A percentile compares a stretch with the other conserved stretches of the same genome.
Evolutionary conservation across 2,888 invertebrate species (phyloP).

Genomic region (Limenitis camilla): DNA sequence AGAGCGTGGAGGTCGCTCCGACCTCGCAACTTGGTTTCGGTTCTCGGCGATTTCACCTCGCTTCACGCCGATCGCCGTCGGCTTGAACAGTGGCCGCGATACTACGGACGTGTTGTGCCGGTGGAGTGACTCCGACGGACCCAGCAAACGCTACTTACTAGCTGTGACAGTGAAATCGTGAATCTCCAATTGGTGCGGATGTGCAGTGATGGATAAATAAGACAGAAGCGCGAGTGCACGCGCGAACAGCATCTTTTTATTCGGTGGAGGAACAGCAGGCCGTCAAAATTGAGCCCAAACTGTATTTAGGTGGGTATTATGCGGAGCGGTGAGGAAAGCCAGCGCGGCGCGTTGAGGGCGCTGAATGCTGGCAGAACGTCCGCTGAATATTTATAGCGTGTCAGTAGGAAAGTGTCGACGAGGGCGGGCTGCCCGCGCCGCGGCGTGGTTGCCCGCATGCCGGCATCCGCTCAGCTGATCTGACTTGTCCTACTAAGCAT

Average conservation of each 20-base stretch:
- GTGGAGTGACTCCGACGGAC: constrained; percentile 57
- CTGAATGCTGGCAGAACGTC: constrained; percentile 39
- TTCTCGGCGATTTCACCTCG: constrained; percentile 49
- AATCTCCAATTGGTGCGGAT: constrained; percentile 66
- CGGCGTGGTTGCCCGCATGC: constrained; percentile 25
- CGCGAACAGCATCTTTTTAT: constrained; percentile 48
- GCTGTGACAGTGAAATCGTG: constrained; percentile 73
- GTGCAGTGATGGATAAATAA: constrained; percentile 73
- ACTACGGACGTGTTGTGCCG: constrained; percentile 32
- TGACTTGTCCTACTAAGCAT: constrained; percentile 40
- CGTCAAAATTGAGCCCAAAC: constrained; percentile 74
- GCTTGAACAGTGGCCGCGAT: constrained; percentile 44
- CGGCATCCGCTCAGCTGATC: constrained; percentile 53
- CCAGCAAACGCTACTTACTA: constrained; percentile 57
- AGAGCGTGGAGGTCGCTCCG: constrained; percentile 62
- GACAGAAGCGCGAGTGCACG: constrained; percentile 56
- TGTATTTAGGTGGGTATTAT: constrained; percentile 69
- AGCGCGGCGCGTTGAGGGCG: constrained; percentile 39
- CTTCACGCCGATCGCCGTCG: constrained; percentile 33
- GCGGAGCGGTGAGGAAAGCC: constrained; percentile 24
- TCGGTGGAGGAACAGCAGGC: constrained; percentile 55
- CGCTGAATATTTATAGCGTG: constrained; percentile 64
- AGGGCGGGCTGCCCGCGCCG: constrained; percentile 25
- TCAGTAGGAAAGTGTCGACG: constrained; percentile 54
- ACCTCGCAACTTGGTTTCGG: constrained; percentile 51